Conservation (phyloP, 92 coral and sea anemone genomes). For the Parazoanthus darwini region DNA sequence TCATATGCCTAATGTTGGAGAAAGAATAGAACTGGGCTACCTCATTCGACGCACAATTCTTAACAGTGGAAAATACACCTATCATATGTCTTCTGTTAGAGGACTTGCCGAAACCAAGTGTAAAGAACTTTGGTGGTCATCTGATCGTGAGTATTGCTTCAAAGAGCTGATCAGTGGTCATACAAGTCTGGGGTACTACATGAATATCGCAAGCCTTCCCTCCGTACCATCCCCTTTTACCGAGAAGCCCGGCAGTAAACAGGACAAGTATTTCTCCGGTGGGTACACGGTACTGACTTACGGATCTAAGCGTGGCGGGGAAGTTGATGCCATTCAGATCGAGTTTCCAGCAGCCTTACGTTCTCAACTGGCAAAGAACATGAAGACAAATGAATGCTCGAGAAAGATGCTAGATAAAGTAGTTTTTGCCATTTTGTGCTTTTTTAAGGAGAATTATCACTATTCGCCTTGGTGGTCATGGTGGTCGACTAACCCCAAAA, state of each 20-base stretch:
- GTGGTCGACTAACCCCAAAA: too few relatives aligned
- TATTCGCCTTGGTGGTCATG: not conserved
- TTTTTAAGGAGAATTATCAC: slow-evolving; percentile 25
- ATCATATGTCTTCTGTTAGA: slow-evolving; percentile 20
- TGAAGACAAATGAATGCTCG: not conserved
- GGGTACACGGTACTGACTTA: slow-evolving; percentile 23
- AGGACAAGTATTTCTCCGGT: slow-evolving; percentile 11
- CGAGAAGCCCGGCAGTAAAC: not conserved
- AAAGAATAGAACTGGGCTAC: slow-evolving; percentile 42
- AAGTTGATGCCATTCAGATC: slow-evolving; percentile 45
- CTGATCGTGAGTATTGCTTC: not conserved
- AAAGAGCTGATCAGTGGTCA: slow-evolving; percentile 38
- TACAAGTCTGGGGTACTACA: slow-evolving; percentile 36
- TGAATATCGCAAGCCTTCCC: slow-evolving; percentile 21
- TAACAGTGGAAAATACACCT: not conserved
- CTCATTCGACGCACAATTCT: slow-evolving; percentile 3
- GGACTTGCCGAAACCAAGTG: slow-evolving; percentile 31
- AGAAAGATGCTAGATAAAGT: not conserved
- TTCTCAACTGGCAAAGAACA: not conserved
- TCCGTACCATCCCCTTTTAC: slow-evolving; percentile 46
- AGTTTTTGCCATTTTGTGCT: slow-evolving; percentile 23
- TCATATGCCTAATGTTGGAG: not conserved
- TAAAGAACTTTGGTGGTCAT: not conserved
- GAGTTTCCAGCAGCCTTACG: slow-evolving; percentile 19
- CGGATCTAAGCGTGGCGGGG: slow-evolving; percentile 34